Conservation (phyloP, 92 coral and sea anemone species). For the Heliopora coerulea region DNA sequence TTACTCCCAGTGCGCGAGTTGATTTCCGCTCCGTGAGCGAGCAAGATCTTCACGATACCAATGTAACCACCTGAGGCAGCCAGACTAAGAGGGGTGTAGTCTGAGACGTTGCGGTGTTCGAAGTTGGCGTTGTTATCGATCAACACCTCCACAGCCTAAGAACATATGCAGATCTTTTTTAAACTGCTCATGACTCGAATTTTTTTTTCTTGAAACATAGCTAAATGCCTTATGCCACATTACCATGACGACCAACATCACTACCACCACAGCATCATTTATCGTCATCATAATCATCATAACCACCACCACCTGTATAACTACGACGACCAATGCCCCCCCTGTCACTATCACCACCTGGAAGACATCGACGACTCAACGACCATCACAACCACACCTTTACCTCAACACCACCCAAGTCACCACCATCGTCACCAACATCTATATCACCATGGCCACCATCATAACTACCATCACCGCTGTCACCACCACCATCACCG, state of each 20-base stretch:
- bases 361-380: neutral
- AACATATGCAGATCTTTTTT: neutral
- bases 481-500: slow-evolving; percentile 4
- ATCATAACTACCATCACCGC: neutral
- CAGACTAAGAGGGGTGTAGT: slow-evolving; percentile 93
- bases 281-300: neutral
- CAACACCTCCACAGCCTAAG: slow-evolving; percentile 94
- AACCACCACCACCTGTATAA: neutral
- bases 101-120: slow-evolving; percentile 97
- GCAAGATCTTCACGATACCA: slow-evolving; percentile 84
- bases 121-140: slow-evolving; percentile 93
- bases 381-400: neutral
- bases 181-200: too few species aligned
- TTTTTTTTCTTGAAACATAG: too few species aligned
- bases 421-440: neutral
- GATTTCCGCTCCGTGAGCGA: slow-evolving; percentile 94
- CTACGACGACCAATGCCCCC: neutral
- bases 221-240: too few species aligned
- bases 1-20: slow-evolving; percentile 99
- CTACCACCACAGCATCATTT: neutral
- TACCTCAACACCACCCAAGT: too few species aligned
- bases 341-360: neutral
- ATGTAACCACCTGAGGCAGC: slow-evolving; percentile 99
- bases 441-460: neutral
- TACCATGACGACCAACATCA: neutral